phyloP scores from a whole-genome alignment of 2,113 vertebrate species.

The Hemicordylus capensis region DNA sequence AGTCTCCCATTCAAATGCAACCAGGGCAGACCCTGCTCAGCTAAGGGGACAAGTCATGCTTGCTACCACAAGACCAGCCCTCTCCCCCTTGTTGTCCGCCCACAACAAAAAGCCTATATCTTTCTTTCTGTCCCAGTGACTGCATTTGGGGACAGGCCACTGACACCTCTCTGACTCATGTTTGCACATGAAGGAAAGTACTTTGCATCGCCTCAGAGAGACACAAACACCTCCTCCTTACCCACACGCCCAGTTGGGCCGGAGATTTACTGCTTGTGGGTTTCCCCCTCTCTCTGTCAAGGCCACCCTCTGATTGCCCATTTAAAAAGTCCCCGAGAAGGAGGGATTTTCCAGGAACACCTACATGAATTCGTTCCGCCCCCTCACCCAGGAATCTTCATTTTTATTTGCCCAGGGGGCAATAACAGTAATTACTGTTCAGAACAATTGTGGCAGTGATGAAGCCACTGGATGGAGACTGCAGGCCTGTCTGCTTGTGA shows the following conservation, averaged over 20 bases:
- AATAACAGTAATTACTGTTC: not conserved
- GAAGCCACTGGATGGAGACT: not conserved
- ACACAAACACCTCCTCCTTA: not conserved
- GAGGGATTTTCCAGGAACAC: not conserved
- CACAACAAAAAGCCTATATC: not conserved
- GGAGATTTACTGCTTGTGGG: not conserved
- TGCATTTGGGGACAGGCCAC: not conserved
- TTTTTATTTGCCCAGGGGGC: not conserved
- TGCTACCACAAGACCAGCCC: too few species aligned
- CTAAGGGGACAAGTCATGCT: too few species aligned
- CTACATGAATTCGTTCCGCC: not conserved
- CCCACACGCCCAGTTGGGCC: not conserved
- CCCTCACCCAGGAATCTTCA: not conserved
- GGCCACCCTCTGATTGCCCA: not conserved
- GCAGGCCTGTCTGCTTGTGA: not conserved
- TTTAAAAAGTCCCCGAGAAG: not conserved
- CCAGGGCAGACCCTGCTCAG: too few species aligned
- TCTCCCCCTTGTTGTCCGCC: too few species aligned
- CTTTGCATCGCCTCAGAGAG: not conserved
- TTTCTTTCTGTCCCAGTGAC: not conserved
- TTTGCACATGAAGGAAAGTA: not conserved
- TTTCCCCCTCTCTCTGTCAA: not conserved
- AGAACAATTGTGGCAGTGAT: not conserved
- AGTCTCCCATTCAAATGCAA: too few species aligned
- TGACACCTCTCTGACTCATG: not conserved